phyloP scores from a whole-genome alignment of 1,140 invertebrate genomes.

The Myzus persicae region DNA sequence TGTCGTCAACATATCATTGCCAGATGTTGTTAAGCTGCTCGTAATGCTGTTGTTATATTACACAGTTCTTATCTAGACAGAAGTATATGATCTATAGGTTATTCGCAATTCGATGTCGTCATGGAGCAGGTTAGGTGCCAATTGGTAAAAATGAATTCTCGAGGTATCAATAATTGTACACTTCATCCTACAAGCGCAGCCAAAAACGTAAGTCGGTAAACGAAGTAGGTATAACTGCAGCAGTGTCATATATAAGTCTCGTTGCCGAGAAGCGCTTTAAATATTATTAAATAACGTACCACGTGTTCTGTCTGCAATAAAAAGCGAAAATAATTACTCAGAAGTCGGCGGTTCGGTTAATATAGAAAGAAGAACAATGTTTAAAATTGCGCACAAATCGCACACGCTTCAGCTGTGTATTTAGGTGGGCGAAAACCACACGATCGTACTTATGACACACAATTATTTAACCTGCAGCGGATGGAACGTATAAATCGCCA shows the following conservation, averaged over 20 bases:
- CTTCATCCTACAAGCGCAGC: not conserved
- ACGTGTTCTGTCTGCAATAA: not conserved
- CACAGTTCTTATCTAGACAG: too few species aligned
- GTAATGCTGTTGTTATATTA: too few species aligned
- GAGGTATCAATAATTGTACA: too few species aligned
- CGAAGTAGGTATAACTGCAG: too few species aligned
- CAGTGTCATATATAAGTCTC: not conserved
- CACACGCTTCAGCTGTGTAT: not conserved
- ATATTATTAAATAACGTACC: not conserved
- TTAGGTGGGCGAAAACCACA: not conserved
- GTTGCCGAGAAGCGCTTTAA: not conserved
- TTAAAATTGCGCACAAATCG: not conserved
- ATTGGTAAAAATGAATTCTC: too few species aligned
- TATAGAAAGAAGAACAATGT: not conserved
- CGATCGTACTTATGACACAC: not conserved
- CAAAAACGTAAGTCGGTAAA: not conserved
- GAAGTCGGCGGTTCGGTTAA: not conserved
- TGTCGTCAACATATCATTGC: too few species aligned
- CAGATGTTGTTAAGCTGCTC: too few species aligned
- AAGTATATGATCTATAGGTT: too few species aligned
- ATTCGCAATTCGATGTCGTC: too few species aligned
- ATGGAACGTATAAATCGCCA: slow-evolving; percentile 25
- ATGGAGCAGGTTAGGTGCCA: too few species aligned
- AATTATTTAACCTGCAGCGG: slow-evolving; percentile 33
- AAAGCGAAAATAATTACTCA: not conserved